Conservation (phyloP, 2,797 vertebrate species). For the Fistularia tabacaria region DNA sequence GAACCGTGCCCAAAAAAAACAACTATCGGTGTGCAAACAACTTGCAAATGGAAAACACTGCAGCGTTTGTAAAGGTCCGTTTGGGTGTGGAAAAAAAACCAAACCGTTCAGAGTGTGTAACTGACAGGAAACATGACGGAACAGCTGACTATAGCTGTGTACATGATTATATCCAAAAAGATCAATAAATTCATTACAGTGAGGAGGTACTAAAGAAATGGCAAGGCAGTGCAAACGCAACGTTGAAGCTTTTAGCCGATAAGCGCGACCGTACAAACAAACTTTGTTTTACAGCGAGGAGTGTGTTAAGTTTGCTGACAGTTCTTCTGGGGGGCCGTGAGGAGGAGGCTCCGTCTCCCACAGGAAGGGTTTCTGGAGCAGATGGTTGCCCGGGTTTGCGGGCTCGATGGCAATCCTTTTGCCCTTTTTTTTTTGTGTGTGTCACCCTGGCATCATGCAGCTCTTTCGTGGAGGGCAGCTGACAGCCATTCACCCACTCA, state of each 20-base stretch:
- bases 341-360: constrained; percentile 36
- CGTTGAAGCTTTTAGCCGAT: constrained; percentile 2
- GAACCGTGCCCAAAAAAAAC: too few relatives aligned
- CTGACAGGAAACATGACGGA: too few relatives aligned
- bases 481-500: constrained; percentile 57
- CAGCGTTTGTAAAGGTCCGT: too few relatives aligned
- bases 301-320: constrained; percentile 26
- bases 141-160: too few relatives aligned
- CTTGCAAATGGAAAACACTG: too few relatives aligned
- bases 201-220: constrained; percentile 5
- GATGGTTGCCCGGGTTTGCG: constrained; percentile 63
- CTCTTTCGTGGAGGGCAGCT: constrained; percentile 50
- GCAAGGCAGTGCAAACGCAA: neutral
- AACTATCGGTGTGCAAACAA: too few relatives aligned
- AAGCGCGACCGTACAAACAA: constrained; percentile 10
- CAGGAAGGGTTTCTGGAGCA: constrained; percentile 53
- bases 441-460: constrained; percentile 50
- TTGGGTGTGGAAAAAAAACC: too few relatives aligned
- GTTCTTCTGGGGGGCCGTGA: constrained; percentile 30
- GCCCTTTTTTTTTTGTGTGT: constrained; percentile 27
- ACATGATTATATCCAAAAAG: too few relatives aligned
- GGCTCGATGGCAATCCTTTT: constrained; percentile 49
- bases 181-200: too few relatives aligned
- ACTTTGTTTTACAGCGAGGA: constrained; percentile 25
- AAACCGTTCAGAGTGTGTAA: too few relatives aligned